A percentile compares a stretch with the other conserved stretches of the same genome.
phyloP scores from a whole-genome alignment of 2,797 vertebrate species.

The Huso huso region DNA sequence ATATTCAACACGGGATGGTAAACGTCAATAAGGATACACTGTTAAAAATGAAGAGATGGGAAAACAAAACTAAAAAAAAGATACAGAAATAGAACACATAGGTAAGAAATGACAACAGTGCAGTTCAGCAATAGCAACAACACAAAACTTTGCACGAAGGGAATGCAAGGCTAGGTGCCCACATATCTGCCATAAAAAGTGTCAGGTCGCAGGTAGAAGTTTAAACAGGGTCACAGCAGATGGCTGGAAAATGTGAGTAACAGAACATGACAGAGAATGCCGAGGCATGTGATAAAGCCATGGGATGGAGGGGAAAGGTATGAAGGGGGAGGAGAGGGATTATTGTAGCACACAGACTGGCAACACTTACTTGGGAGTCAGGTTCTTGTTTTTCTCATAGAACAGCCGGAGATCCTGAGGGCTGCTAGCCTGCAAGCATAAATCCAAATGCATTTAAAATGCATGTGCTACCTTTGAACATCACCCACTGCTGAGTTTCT shows the following conservation, averaged over 20 bases:
- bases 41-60: background rate
- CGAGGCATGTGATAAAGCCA: conserved; percentile 17
- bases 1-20: background rate
- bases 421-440: conserved; percentile 72
- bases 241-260: conserved; percentile 23
- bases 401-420: conserved; percentile 92
- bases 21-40: background rate
- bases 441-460: too few relatives aligned
- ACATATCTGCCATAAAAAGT: background rate
- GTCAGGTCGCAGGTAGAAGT: conserved; percentile 15
- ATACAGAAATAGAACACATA: background rate
- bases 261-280: conserved; percentile 22
- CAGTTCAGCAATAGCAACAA: background rate
- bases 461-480: too few relatives aligned
- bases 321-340: background rate
- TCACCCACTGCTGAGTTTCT: too few relatives aligned
- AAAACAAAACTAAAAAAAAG: background rate
- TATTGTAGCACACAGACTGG: conserved; percentile 10
- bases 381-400: conserved; percentile 87
- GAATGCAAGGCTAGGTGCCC: background rate
- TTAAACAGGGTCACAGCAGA: background rate
- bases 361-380: conserved; percentile 78
- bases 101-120: background rate
- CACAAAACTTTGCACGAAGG: background rate
- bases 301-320: conserved; percentile 20